These are phyloP conservation scores for Pelochelys cantorii DNA, from an alignment of 2,797 vertebrate species.

Conservation along the genomic window DNA sequence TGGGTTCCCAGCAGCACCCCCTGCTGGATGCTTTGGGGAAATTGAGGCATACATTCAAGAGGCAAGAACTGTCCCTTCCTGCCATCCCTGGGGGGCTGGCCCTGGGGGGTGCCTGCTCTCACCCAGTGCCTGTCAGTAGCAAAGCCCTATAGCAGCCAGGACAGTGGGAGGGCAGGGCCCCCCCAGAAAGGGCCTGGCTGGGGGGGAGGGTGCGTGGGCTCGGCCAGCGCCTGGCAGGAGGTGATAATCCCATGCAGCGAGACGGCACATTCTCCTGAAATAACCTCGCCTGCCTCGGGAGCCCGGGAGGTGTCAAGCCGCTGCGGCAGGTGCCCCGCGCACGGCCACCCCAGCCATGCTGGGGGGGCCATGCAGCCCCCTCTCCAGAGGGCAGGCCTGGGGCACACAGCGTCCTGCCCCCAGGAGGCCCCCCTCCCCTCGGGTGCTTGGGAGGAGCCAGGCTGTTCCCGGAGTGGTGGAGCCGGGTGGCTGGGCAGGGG, in stretches of 20 bases:
- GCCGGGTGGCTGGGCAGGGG: no score
- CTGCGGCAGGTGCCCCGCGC: background rate
- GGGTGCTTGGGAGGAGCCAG: no score
- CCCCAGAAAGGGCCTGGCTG: background rate
- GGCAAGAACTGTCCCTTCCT: background rate
- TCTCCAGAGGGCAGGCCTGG: no score
- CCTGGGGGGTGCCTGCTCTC: accelerated
- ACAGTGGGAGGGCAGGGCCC: background rate
- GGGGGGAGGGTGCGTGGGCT: background rate
- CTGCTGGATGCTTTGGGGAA: background rate
- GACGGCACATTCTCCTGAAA: constrained; percentile 5
- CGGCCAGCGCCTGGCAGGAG: background rate
- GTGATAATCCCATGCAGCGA: constrained; percentile 17
- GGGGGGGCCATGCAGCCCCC: no score
- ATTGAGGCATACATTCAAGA: background rate
- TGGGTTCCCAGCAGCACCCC: background rate
- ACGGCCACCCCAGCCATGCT: no score
- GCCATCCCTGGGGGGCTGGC: background rate
- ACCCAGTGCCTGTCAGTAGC: background rate
- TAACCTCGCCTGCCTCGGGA: constrained; percentile 20
- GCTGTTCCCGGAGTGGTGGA: background rate
- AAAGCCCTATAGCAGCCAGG: background rate
- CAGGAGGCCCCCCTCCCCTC: no score
- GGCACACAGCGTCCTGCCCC: no score
- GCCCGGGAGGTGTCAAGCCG: background rate